phyloP scores from a whole-genome alignment of 2,797 vertebrate genomes.

The Anguilla megastoma region DNA sequence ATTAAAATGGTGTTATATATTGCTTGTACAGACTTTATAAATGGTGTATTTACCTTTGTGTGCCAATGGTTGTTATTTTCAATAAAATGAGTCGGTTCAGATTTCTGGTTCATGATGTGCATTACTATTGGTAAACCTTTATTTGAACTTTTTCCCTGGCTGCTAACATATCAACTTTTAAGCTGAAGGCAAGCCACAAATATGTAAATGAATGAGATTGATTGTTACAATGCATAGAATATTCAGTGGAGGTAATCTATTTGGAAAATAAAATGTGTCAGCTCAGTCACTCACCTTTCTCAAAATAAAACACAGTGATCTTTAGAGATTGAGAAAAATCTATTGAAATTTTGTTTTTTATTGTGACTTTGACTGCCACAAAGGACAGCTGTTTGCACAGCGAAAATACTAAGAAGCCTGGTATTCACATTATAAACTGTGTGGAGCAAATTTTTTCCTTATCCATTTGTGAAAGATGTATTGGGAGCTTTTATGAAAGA shows the following conservation, averaged over 20 bases:
- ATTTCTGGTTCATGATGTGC: background rate
- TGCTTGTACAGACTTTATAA: constrained; percentile 61
- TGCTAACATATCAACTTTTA: background rate
- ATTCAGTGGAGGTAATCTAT: background rate
- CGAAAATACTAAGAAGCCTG: background rate
- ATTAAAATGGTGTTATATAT: constrained; percentile 42
- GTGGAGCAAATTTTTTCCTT: background rate
- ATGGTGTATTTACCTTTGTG: background rate
- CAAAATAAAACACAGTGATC: background rate
- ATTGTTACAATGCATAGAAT: background rate
- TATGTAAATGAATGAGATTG: background rate
- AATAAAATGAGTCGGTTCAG: constrained; percentile 4
- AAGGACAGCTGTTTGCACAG: background rate
- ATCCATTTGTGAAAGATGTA: background rate
- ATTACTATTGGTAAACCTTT: background rate
- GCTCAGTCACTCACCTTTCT: background rate
- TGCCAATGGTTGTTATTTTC: background rate
- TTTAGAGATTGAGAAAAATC: background rate
- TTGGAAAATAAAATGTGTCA: background rate
- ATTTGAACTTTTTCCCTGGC: background rate
- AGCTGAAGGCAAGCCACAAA: background rate
- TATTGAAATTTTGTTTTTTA: background rate
- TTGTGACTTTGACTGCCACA: background rate
- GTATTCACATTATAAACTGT: background rate
- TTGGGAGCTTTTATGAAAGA: background rate